Evolutionary conservation across 2,113 vertebrate genomes (phyloP).

Genomic region (Fregetta grallaria): DNA sequence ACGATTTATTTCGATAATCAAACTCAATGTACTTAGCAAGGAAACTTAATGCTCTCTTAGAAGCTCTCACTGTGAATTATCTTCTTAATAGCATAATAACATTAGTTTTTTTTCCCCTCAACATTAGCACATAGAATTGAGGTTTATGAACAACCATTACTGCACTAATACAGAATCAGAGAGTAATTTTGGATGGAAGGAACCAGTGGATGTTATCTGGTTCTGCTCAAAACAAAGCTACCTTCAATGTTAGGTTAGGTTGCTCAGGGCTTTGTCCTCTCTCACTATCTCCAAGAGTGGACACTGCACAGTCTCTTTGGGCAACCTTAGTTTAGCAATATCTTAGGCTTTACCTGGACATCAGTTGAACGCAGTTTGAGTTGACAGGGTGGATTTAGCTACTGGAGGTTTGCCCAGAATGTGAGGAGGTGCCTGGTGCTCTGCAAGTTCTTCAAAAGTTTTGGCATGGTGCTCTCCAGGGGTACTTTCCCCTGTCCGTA

Average conservation of each 20-base stretch:
- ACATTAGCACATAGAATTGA: neutral
- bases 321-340: neutral
- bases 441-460: neutral
- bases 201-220: neutral
- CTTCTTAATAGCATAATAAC: neutral
- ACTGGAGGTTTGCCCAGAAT: neutral
- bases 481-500: accelerated
- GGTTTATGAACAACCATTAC: neutral
- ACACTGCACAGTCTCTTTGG: neutral
- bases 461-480: neutral
- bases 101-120: neutral
- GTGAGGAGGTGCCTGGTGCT: neutral
- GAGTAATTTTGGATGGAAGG: neutral
- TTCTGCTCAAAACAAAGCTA: neutral
- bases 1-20: conserved; percentile 45
- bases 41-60: neutral
- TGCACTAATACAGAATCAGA: neutral
- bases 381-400: neutral
- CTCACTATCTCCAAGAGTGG: neutral
- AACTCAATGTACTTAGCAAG: neutral
- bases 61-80: neutral
- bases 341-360: neutral
- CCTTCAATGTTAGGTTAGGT: neutral
- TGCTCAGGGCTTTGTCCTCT: neutral
- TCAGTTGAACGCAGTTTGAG: neutral